A percentile compares a stretch with the other conserved stretches of the same genome.
Evolutionary conservation across 2,113 vertebrate genomes (phyloP).

Genomic region (Epinephelus lanceolatus): DNA sequence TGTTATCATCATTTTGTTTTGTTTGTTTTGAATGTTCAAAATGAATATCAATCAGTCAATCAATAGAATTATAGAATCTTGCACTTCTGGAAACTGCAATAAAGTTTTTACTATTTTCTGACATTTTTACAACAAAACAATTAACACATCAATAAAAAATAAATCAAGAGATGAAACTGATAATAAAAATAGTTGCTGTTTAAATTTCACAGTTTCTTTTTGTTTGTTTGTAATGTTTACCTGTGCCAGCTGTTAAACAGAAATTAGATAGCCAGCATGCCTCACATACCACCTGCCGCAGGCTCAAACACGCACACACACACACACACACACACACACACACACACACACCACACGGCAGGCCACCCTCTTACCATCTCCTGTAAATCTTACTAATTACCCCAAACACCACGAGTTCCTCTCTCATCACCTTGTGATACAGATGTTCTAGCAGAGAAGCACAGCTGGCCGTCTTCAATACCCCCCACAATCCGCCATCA

Average conservation of each 20-base stretch:
- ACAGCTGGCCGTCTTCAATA: constrained; percentile 58
- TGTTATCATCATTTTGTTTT: neutral
- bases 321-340: constrained; percentile 14
- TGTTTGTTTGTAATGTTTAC: neutral
- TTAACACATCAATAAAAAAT: neutral
- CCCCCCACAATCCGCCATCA: neutral
- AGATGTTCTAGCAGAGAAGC: constrained; percentile 49
- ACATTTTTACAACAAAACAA: neutral
- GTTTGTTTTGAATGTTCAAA: too few species aligned
- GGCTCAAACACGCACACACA: neutral
- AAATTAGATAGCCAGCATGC: neutral
- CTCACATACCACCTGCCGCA: constrained; percentile 19
- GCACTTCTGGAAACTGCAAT: too few species aligned
- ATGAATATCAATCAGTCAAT: too few species aligned
- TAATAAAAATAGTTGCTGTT: neutral
- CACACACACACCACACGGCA: constrained; percentile 18
- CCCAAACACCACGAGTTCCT: constrained; percentile 22
- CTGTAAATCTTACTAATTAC: constrained; percentile 66
- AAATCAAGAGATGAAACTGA: neutral
- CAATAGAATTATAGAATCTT: too few species aligned
- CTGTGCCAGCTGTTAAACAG: neutral
- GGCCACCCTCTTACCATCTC: constrained; percentile 21
- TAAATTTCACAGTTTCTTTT: neutral
- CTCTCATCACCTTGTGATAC: constrained; percentile 46
- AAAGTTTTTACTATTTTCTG: neutral